Evolutionary conservation across 2,888 invertebrate species (phyloP).

Genomic region (Galeruca laticollis): DNA sequence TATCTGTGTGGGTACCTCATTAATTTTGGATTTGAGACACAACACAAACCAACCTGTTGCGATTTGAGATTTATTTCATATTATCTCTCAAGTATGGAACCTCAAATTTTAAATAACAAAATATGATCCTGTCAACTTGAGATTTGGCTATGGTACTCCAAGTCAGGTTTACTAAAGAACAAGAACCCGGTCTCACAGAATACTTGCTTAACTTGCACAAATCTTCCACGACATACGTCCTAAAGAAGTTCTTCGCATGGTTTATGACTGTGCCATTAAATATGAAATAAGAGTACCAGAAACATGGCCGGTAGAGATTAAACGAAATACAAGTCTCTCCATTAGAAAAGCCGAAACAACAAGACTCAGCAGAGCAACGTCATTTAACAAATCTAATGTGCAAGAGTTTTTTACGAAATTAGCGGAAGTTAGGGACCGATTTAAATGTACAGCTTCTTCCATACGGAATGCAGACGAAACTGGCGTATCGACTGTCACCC

Average conservation of each 20-base stretch:
- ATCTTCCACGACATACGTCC: no score
- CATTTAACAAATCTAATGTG: not conserved
- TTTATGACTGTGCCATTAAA: not conserved
- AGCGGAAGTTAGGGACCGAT: not conserved
- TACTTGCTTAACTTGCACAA: no score
- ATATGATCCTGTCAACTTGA: not conserved
- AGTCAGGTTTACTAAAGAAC: not conserved
- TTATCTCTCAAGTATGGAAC: no score
- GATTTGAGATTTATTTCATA: no score
- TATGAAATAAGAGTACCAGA: no score
- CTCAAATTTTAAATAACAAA: not conserved
- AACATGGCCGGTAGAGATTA: not conserved
- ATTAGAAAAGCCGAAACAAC: conserved; percentile 13
- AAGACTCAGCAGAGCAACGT: conserved; percentile 2
- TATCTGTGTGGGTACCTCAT: no score
- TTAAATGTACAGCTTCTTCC: not conserved
- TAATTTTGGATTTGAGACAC: no score
- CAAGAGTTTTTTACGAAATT: not conserved
- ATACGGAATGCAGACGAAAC: not conserved
- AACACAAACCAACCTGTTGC: no score
- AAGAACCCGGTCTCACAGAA: no score
- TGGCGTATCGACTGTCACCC: not conserved
- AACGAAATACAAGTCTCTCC: not conserved
- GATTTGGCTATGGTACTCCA: not conserved
- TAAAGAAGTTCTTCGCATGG: not conserved